A percentile compares a stretch with the other conserved stretches of the same genome.
Evolutionary conservation across 2,797 vertebrate species (phyloP).

Genomic region (Arnoldichthys spilopterus): DNA sequence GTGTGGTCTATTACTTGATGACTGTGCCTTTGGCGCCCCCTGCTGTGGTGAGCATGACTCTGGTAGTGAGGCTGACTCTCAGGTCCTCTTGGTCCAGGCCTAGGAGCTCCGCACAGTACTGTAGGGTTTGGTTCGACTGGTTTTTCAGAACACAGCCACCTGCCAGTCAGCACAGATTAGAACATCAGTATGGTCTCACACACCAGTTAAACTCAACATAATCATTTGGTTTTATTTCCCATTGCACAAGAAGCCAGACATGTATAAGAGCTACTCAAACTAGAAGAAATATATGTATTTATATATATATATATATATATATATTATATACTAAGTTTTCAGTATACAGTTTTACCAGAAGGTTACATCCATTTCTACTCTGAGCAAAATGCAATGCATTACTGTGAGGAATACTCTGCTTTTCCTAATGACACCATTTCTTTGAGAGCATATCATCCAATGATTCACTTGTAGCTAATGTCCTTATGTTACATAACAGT

Average conservation of each 20-base stretch:
- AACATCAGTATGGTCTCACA: not conserved
- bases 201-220: not conserved
- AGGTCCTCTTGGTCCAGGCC: conserved; percentile 93
- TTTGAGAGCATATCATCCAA: not conserved
- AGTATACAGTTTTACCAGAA: not conserved
- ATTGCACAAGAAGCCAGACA: not conserved
- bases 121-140: conserved; percentile 84
- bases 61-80: conserved; percentile 91
- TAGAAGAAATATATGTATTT: too few species aligned
- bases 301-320: too few species aligned
- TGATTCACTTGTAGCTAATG: not conserved
- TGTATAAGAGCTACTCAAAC: not conserved
- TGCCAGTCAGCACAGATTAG: conserved; percentile 62
- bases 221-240: too few species aligned
- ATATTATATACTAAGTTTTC: not conserved
- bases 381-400: not conserved
- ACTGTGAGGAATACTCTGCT: not conserved
- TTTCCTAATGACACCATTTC: not conserved
- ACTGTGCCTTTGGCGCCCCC: conserved; percentile 99
- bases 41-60: conserved; percentile 98
- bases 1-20: conserved; percentile 88
- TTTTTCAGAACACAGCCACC: conserved; percentile 91
- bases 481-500: conserved; percentile 32
- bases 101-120: conserved; percentile 89
- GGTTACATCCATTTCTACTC: not conserved